phyloP scores from a whole-genome alignment of 2,888 invertebrate species.

The Desoria tigrina region DNA sequence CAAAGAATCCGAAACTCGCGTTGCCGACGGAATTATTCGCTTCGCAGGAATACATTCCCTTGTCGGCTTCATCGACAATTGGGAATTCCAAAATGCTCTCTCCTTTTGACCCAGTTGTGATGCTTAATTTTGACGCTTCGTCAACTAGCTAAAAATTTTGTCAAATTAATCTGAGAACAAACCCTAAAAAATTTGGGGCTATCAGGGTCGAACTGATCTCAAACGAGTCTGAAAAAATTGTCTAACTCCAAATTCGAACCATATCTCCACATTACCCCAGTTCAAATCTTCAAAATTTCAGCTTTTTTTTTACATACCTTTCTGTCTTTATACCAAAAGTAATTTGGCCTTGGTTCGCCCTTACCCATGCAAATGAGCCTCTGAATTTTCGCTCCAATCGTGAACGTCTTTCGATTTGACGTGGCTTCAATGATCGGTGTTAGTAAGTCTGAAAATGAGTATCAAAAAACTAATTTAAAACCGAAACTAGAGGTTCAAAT shows the following conservation, averaged over 20 bases:
- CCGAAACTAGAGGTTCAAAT: too few relatives aligned
- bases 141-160: neutral
- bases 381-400: neutral
- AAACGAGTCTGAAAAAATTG: too few relatives aligned
- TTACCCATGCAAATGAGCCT: slow-evolving; percentile 14
- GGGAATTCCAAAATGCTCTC: slow-evolving; percentile 32
- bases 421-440: too few relatives aligned
- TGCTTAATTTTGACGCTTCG: neutral
- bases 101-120: slow-evolving; percentile 16
- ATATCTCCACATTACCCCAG: too few relatives aligned
- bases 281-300: too few relatives aligned
- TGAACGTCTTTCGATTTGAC: too few relatives aligned
- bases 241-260: too few relatives aligned
- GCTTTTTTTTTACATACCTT: too few relatives aligned
- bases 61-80: slow-evolving; percentile 5
- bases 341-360: slow-evolving; percentile 29
- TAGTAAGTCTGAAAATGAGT: too few relatives aligned
- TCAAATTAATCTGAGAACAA: neutral
- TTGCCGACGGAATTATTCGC: slow-evolving; percentile 14
- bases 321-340: slow-evolving; percentile 22
- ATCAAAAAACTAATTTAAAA: too few relatives aligned
- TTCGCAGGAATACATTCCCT: slow-evolving; percentile 5
- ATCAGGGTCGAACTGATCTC: too few relatives aligned
- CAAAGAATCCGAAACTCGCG: neutral
- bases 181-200: neutral